phyloP scores from a whole-genome alignment of 2,113 vertebrate species.

The Chamaea fasciata region DNA sequence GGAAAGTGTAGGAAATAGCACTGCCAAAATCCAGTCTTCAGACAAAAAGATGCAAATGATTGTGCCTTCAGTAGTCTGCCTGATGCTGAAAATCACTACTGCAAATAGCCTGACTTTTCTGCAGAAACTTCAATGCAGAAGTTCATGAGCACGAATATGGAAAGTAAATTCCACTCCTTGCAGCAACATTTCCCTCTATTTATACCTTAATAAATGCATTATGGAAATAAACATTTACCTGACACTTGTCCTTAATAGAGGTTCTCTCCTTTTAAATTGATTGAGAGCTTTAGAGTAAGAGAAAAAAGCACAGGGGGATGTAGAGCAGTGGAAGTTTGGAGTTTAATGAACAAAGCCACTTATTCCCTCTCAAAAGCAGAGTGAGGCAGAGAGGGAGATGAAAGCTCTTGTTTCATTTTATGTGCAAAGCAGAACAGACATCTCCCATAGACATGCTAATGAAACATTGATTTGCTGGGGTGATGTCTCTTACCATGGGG shows the following conservation, averaged over 20 bases:
- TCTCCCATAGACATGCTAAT: conserved; percentile 87
- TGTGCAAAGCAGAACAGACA: conserved; percentile 84
- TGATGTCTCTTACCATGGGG: conserved; percentile 50
- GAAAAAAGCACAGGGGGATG: not conserved
- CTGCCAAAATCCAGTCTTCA: not conserved
- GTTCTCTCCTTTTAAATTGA: conserved; percentile 12
- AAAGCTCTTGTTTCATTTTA: conserved; percentile 71
- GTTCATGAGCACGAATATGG: not conserved
- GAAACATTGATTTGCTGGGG: conserved; percentile 77
- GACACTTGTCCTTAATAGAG: not conserved
- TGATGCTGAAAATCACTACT: not conserved
- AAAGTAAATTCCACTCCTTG: not conserved
- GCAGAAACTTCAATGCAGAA: not conserved
- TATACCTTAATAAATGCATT: not conserved
- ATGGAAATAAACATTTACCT: conserved; percentile 33
- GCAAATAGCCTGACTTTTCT: not conserved
- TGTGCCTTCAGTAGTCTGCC: not conserved
- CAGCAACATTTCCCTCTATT: not conserved
- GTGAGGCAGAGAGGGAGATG: conserved; percentile 21
- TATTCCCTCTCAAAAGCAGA: conserved; percentile 41
- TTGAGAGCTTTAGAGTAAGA: not conserved
- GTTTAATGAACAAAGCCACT: conserved; percentile 50
- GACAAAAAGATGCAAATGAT: not conserved
- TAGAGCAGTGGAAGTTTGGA: not conserved
- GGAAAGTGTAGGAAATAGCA: not conserved